phyloP scores from a whole-genome alignment of 1,140 invertebrate species.

The Drosophila ercepeae region DNA sequence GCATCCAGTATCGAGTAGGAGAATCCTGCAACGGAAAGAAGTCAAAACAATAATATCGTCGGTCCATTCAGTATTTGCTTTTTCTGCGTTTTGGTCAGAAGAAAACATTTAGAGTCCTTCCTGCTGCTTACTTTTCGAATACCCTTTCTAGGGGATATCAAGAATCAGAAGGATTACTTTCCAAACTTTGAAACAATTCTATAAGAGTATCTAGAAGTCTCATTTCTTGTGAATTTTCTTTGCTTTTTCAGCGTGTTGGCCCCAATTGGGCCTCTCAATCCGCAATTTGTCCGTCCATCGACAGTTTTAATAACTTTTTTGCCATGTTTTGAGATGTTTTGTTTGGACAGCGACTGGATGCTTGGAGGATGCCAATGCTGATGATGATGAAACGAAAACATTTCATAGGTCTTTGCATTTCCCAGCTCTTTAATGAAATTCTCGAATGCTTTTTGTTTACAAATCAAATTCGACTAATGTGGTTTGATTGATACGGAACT shows the following conservation, averaged over 20 bases:
- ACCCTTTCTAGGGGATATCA: background rate
- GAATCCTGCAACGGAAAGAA: background rate
- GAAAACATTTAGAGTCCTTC: constrained; percentile 6
- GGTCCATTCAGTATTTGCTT: constrained; percentile 5
- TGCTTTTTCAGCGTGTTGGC: background rate
- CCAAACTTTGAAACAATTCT: too few relatives aligned
- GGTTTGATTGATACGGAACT: constrained; percentile 49
- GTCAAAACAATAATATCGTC: constrained; percentile 25
- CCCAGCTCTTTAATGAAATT: constrained; percentile 61
- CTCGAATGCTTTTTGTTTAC: constrained; percentile 52
- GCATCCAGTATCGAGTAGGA: background rate
- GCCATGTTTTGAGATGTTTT: constrained; percentile 47
- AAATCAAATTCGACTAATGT: constrained; percentile 77
- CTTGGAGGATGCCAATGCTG: background rate
- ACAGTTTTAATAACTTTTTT: constrained; percentile 77
- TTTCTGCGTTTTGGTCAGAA: background rate
- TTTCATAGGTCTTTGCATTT: constrained; percentile 29
- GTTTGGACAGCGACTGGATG: constrained; percentile 50
- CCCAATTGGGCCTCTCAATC: constrained; percentile 25
- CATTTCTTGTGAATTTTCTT: background rate
- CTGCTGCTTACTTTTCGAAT: constrained; percentile 8
- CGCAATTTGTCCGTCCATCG: constrained; percentile 48
- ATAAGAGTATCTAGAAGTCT: background rate
- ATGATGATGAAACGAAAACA: constrained; percentile 23
- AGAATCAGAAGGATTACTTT: too few relatives aligned